Base-by-base conservation (phyloP, 1,140 invertebrate genomes). In the Lepidurus packardi region DNA sequence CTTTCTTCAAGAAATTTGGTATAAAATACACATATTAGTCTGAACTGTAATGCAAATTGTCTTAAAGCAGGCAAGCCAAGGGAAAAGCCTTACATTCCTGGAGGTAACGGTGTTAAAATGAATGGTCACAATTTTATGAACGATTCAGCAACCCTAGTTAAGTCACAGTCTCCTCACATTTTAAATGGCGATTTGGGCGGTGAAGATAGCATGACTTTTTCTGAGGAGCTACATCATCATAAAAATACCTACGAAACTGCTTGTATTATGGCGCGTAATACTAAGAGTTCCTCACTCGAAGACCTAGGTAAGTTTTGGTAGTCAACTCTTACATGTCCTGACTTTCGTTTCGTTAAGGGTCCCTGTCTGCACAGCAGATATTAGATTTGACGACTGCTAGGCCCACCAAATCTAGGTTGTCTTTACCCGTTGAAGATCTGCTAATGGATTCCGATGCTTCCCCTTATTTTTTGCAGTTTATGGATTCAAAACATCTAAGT, bases 381-480 rank as follows among this genome's bases (percentile, higher is more conserved):
- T 9, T 65, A n/a, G 53, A 65, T 65, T 65, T 65, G n/a, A 65
- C 53, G 53, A 65, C 16, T 65, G 53, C 53, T n/a, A 9, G 53
- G 13, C 53, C 53, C 53, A 65, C 1, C 8, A 65, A 65, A 21
- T 91, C 90, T 8, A 85, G 86, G 21, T 83, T 92, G 8, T 90
- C 88, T 0, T 91, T 90, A 84, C 88, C 88, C 6, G 83, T 93
- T 21, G 81, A 84, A 16, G 89, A 92, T 79, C 89, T 92, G 78
- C 84, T 93, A 1, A 83, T 85, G 24, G 91, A 93, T 81, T 89
- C 91, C 81, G 87, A 88, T 83, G 91, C 90, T n/a, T 83, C 93
- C 8, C 87, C 88, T 8, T 92, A 90, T 82, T 92, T 93, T 82
- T 89, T 92, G 43, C 90, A 92, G 80, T 93, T 88, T 83, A 87